Percentiles rank a stretch among this genome's conserved stretches.
Conservation (phyloP, 1,140 invertebrate genomes). For the Hirudo medicinalis region DNA sequence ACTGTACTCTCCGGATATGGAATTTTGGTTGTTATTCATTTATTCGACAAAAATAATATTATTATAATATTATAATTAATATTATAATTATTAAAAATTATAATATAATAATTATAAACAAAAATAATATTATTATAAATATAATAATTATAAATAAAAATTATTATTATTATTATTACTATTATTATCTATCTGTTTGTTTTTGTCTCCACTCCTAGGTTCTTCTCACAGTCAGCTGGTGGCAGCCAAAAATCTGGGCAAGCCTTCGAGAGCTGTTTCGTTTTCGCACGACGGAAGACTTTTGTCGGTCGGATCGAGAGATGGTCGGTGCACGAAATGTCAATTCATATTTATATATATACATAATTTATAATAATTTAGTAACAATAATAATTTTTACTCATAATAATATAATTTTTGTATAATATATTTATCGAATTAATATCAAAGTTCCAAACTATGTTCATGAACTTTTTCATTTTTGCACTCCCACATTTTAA, state of each 20-base stretch:
- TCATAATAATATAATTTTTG: too few relatives aligned
- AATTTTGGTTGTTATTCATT: constrained; percentile 23
- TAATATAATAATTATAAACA: not conserved
- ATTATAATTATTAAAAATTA: not conserved
- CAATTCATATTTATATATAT: too few relatives aligned
- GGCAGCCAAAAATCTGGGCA: constrained; percentile 32
- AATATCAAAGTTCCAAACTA: too few relatives aligned
- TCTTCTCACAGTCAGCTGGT: not conserved
- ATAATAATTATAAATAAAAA: not conserved
- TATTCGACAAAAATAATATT: not conserved
- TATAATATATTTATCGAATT: too few relatives aligned
- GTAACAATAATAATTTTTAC: too few relatives aligned
- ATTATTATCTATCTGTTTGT: too few relatives aligned
- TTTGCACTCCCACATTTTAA: too few relatives aligned
- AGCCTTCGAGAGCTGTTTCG: constrained; percentile 33
- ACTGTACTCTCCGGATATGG: constrained; percentile 39
- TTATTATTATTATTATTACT: not conserved
- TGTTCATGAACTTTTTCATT: too few relatives aligned
- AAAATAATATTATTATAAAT: not conserved
- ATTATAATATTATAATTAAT: not conserved
- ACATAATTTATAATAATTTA: too few relatives aligned
- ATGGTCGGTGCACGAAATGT: constrained; percentile 29
- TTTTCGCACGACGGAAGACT: constrained; percentile 39
- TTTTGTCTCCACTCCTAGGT: too few relatives aligned
- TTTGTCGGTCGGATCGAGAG: constrained; percentile 38